phyloP scores from a whole-genome alignment of 2,888 invertebrate genomes.

The Eupithecia pulchellata region DNA sequence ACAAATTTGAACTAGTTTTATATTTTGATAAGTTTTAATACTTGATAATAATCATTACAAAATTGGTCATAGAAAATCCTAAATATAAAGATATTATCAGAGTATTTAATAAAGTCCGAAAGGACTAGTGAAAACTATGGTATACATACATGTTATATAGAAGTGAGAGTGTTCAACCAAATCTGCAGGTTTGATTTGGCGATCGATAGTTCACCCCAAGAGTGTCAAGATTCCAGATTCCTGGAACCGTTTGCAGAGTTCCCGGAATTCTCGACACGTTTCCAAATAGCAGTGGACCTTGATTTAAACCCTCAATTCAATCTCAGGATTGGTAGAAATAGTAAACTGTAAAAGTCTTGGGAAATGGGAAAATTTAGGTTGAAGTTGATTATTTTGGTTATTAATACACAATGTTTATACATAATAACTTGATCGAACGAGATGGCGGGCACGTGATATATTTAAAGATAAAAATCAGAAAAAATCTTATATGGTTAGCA shows the following conservation, averaged over 20 bases:
- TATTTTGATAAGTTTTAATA: no score
- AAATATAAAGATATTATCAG: not conserved
- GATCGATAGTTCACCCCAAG: constrained; percentile 3
- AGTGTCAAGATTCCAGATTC: constrained; percentile 50
- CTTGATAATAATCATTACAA: not conserved
- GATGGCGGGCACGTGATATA: no score
- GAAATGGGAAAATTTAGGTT: not conserved
- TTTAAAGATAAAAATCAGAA: no score
- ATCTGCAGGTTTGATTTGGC: not conserved
- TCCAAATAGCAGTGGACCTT: constrained; percentile 34
- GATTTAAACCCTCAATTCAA: constrained; percentile 9
- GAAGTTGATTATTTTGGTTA: not conserved
- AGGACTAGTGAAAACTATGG: no score
- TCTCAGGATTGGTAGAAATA: not conserved
- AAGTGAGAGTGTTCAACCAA: not conserved
- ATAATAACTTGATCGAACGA: no score
- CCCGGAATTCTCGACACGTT: constrained; percentile 63
- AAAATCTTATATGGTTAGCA: no score
- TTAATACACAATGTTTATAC: no score
- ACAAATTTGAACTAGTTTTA: no score
- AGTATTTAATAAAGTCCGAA: not conserved
- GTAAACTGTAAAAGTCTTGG: not conserved
- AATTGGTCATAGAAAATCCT: not conserved
- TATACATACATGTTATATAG: not conserved
- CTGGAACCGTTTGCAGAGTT: constrained; percentile 53